phyloP scores from a whole-genome alignment of 1,140 invertebrate species.

The Phortica variegata region DNA sequence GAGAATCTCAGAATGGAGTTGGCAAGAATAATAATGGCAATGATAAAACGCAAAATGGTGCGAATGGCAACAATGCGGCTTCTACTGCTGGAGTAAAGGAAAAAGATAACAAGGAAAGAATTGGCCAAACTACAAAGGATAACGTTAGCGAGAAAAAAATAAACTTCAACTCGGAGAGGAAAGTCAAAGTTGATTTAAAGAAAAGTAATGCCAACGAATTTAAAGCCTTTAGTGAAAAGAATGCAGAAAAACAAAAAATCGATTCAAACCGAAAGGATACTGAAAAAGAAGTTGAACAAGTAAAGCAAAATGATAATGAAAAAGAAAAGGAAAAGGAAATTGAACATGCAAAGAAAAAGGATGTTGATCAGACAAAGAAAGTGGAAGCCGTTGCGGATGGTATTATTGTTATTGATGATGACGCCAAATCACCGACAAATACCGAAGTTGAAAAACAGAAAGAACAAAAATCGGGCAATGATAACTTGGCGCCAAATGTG shows the following conservation, averaged over 20 bases:
- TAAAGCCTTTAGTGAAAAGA: too few relatives aligned
- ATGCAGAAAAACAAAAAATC: constrained; percentile 14
- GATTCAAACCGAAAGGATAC: constrained; percentile 3
- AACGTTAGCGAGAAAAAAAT: too few relatives aligned
- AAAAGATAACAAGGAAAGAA: constrained; percentile 15
- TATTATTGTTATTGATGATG: constrained; percentile 7
- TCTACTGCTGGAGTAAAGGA: constrained; percentile 18
- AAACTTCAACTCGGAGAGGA: too few relatives aligned
- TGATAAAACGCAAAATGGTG: constrained; percentile 36
- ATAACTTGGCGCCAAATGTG: too few relatives aligned
- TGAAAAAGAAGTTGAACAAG: constrained; percentile 3
- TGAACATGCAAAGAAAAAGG: constrained; percentile 1
- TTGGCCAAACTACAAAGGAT: constrained; percentile 24
- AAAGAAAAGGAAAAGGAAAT: constrained; percentile 14
- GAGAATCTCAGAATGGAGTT: constrained; percentile 33
- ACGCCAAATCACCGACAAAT: constrained; percentile 20
- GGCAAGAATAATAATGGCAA: constrained; percentile 28
- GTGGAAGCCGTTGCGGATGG: constrained; percentile 1
- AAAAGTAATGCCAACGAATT: too few relatives aligned
- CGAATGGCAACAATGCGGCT: too few relatives aligned
- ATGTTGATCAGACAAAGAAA: constrained; percentile 1
- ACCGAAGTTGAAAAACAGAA: too few relatives aligned
- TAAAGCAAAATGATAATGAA: too few relatives aligned
- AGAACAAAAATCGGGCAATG: too few relatives aligned
- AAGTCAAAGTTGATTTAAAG: too few relatives aligned